Evolutionary conservation across 2,113 vertebrate species (phyloP), one percentile per base, ranked within the genome.

Genomic region (Chloebia gouldiae): DNA sequence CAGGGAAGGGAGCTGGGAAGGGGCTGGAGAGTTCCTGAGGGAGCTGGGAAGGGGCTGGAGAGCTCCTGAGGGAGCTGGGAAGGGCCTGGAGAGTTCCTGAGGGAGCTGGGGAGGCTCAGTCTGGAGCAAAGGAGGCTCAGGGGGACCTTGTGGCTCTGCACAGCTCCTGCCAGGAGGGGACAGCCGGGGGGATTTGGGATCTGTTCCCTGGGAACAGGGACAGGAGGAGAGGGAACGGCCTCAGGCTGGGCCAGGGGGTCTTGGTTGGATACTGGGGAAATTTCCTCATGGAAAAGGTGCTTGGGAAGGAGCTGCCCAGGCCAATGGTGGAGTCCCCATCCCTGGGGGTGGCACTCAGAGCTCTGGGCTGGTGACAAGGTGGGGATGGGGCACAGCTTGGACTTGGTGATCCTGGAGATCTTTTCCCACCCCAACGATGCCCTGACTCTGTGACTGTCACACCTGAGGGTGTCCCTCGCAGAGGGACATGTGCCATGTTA

Each of bases 311-410:
- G 10, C 7, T 50, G 60, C 13, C 35, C 30, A 27, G n/a, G 40
- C 39, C 40, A 42, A 15, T 33, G 39, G 16, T 49, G 50, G 28
- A 30, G 44, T 59, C 0, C 21, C 37, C 53, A 19, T 7, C 37
- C 31, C 44, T 57, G 51, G 19, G 3, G 0, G 3, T 49, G 81
- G 24, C 82, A 35, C 71, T 76, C 12, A 16, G 50, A 2, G 49
- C 70, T 42, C 51, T 35, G 70, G 50, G 31, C 39, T 63, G 49
- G 51, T 4, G 37, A 50, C 56, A 37, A 7, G 33, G 25, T 7
- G 31, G 37, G 19, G 1, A 35, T 10, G 0, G 3, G 37, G 1
- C 47, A 50, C 4, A 30, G 31, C 2, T 18, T 5, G 39, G 45
- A 3, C 6, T 39, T 0, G 5, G 2, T n/a, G 47, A 10, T 13